phyloP scores from a whole-genome alignment of 2,888 invertebrate genomes.

The Gymnoscelis rufifasciata region DNA sequence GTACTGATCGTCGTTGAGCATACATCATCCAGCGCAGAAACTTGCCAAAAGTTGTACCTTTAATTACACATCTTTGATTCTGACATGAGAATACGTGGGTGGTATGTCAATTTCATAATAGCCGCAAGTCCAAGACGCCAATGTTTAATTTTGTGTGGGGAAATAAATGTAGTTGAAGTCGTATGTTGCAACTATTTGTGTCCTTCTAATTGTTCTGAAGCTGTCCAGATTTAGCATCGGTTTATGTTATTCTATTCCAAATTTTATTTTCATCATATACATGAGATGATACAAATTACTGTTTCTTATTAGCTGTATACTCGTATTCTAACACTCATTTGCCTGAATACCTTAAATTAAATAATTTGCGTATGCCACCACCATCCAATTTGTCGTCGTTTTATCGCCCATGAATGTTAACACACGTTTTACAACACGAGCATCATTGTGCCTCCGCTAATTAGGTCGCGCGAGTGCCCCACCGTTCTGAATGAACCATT shows the following conservation, averaged over 20 bases:
- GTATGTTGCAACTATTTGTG: slow-evolving; percentile 14
- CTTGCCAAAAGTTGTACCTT: slow-evolving; percentile 40
- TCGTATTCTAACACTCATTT: background rate
- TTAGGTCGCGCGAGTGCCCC: slow-evolving; percentile 28
- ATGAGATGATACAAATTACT: background rate
- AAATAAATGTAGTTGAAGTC: slow-evolving; percentile 13
- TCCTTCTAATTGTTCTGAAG: slow-evolving; percentile 6
- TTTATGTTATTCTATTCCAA: background rate
- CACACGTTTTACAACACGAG: slow-evolving; percentile 26
- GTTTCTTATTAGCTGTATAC: background rate
- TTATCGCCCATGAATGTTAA: slow-evolving; percentile 31
- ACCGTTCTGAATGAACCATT: slow-evolving; percentile 21
- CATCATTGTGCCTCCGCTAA: slow-evolving; percentile 28
- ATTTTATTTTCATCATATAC: background rate
- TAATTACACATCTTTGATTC: slow-evolving; percentile 42
- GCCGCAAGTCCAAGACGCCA: slow-evolving; percentile 25
- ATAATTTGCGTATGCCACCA: slow-evolving; percentile 20
- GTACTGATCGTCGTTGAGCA: slow-evolving; percentile 44
- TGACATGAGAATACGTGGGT: slow-evolving; percentile 32
- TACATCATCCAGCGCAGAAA: slow-evolving; percentile 51
- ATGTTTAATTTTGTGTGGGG: slow-evolving; percentile 23
- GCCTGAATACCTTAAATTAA: slow-evolving; percentile 4
- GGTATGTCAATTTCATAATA: slow-evolving; percentile 30
- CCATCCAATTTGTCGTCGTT: slow-evolving; percentile 32
- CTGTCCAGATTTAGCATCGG: background rate